These are phyloP conservation scores for Malurus elegans DNA, from an alignment of 2,113 vertebrate genomes.

Conservation along the genomic window DNA sequence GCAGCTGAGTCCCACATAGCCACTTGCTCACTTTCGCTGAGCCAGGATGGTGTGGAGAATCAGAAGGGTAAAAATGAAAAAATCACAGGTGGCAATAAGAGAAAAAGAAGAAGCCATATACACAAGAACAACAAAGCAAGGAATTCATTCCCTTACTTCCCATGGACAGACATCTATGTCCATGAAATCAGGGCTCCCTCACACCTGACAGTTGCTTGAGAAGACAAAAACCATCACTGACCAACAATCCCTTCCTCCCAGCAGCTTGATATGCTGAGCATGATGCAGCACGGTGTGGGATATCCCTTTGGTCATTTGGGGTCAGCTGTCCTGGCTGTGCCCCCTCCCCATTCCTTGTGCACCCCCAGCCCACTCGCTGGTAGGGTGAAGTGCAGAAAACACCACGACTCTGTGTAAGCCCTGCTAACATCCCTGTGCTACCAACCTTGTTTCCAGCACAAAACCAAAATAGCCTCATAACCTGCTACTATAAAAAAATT, in stretches of 20 bases:
- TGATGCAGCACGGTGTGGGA: not conserved
- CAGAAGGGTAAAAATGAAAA: not conserved
- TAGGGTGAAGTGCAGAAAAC: not conserved
- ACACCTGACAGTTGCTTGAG: not conserved
- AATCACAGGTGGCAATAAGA: not conserved
- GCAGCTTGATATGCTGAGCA: not conserved
- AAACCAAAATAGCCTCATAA: not conserved
- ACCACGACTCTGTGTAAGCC: not conserved
- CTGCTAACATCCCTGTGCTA: not conserved
- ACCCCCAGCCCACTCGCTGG: not conserved
- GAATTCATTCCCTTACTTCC: not conserved
- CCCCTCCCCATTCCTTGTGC: not conserved
- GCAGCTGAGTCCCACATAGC: not conserved
- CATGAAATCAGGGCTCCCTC: not conserved
- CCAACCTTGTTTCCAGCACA: not conserved
- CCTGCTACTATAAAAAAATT: not conserved
- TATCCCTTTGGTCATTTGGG: too few species aligned
- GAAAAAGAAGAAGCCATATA: not conserved
- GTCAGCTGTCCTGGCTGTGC: not conserved
- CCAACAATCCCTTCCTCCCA: not conserved
- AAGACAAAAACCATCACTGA: accelerated
- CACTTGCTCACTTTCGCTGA: accelerated
- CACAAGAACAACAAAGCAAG: not conserved
- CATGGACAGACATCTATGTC: not conserved
- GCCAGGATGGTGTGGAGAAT: not conserved